These are phyloP conservation scores for Schlechtendalia chinensis DNA, from an alignment of 1,140 invertebrate genomes.

Conservation along the genomic window DNA sequence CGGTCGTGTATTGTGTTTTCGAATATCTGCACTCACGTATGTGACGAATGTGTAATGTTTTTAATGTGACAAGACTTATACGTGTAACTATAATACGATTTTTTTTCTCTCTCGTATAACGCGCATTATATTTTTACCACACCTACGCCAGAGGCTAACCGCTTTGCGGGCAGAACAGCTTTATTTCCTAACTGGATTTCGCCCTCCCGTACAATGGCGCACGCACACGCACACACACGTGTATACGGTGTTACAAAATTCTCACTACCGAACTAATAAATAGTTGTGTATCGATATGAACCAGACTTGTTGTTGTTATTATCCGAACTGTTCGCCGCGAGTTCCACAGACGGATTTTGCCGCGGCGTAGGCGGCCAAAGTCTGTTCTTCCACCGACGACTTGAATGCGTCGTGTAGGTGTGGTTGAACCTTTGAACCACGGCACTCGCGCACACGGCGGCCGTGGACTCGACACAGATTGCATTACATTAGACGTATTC, in stretches of 20 bases:
- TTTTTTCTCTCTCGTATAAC: conserved; percentile 1
- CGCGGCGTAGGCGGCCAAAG: conserved; percentile 3
- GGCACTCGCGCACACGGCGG: neutral
- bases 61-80: conserved; percentile 37
- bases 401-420: neutral
- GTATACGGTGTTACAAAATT: conserved; percentile 36
- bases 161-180: conserved; percentile 34
- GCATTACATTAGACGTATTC: neutral
- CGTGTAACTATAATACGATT: neutral
- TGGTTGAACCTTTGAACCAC: conserved; percentile 40
- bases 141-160: conserved; percentile 48
- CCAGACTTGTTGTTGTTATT: neutral
- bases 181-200: conserved; percentile 45
- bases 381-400: conserved; percentile 7
- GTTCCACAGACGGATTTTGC: conserved; percentile 1
- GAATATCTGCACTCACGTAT: neutral
- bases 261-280: neutral
- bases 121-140: conserved; percentile 20
- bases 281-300: neutral
- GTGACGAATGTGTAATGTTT: conserved; percentile 28
- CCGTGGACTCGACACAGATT: conserved; percentile 35
- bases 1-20: neutral
- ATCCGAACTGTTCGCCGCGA: neutral
- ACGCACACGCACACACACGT: neutral
- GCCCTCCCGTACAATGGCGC: neutral